Base-by-base conservation (phyloP, 2,113 vertebrate genomes). In the Corvus hawaiiensis region DNA sequence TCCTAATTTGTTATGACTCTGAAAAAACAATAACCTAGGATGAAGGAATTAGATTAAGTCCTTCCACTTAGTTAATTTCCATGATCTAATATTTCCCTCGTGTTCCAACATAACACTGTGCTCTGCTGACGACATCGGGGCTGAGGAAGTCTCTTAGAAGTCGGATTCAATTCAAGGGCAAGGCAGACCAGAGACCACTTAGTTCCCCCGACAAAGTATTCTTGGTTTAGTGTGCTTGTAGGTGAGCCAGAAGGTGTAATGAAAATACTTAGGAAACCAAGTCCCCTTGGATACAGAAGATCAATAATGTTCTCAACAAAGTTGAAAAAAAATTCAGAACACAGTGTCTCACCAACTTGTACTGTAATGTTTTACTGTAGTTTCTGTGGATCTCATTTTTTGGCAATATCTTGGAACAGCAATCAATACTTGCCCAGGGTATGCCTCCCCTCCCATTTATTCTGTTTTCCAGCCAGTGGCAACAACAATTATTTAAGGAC, bases 31-130 rank as follows among this genome's bases (percentile, higher is more conserved):
- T 58, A 87, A 83, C 16, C 41, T 67, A 33, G 52, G 63, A 84
- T 54, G 79, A 88, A 92, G 16, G 48, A 90, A 93, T 71, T 86
- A 51, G 67, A 84, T 80, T 43, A 74, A 80, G 48, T 77, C 54
- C 46, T 94, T 88, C 27, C 55, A 92, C 39, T 86, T 51, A 88
- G 37, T 74, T 95, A 77, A 80, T 95, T 95, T 92, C 91, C 64
- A 90, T 94, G 79, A 95, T 77, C 90, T 94, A 88, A 94, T 94
- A 95, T 81, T 92, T 48, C 32, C 21, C 37, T 92, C 71, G 30
- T 86, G 88, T 95, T 93, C 83, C 79, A 92, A 78, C 89, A 95
- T 24, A 93, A n/a, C 83, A 71, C 83, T 71, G 13, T 58, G 84
- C 85, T 93, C 43, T 90, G 51, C 51, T 97, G 83, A 93, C 1